These are phyloP conservation scores for Acipenser transmontanus DNA, from an alignment of 2,797 vertebrate genomes.

Conservation along the genomic window DNA sequence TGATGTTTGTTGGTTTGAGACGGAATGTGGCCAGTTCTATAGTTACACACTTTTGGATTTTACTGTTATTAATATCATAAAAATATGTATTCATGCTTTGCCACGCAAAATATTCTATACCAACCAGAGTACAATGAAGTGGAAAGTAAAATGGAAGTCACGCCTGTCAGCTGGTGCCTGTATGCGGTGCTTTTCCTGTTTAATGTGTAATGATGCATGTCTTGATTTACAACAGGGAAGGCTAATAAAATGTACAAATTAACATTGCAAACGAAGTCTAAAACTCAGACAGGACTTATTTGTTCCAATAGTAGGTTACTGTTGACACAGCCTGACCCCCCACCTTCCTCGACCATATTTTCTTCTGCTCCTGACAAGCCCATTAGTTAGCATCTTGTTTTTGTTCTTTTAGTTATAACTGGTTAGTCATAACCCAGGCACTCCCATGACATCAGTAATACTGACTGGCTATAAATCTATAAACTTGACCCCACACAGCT, in stretches of 20 bases:
- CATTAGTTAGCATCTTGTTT: constrained; percentile 45
- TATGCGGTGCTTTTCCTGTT: background rate
- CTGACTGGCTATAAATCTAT: constrained; percentile 11
- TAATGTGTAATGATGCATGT: constrained; percentile 13
- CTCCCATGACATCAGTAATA: constrained; percentile 30
- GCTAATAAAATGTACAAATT: constrained; percentile 33
- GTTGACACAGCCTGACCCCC: constrained; percentile 45
- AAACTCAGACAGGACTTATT: constrained; percentile 10
- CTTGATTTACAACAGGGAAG: constrained; percentile 5
- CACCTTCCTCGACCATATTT: constrained; percentile 39
- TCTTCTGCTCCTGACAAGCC: constrained; percentile 41
- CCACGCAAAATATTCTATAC: constrained; percentile 23
- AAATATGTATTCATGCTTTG: constrained; percentile 36
- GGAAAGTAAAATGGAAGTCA: background rate
- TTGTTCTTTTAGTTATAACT: constrained; percentile 29
- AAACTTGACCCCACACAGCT: background rate
- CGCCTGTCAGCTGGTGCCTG: background rate
- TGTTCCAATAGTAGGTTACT: constrained; percentile 38
- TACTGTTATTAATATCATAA: constrained; percentile 25
- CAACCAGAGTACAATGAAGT: constrained; percentile 4
- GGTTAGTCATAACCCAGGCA: constrained; percentile 33
- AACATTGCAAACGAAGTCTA: constrained; percentile 29
- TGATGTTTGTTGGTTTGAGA: constrained; percentile 40
- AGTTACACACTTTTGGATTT: constrained; percentile 29
- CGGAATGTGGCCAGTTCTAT: constrained; percentile 28